Evolutionary conservation across 2,113 vertebrate genomes (phyloP).

Genomic region (Sylvietta virens): DNA sequence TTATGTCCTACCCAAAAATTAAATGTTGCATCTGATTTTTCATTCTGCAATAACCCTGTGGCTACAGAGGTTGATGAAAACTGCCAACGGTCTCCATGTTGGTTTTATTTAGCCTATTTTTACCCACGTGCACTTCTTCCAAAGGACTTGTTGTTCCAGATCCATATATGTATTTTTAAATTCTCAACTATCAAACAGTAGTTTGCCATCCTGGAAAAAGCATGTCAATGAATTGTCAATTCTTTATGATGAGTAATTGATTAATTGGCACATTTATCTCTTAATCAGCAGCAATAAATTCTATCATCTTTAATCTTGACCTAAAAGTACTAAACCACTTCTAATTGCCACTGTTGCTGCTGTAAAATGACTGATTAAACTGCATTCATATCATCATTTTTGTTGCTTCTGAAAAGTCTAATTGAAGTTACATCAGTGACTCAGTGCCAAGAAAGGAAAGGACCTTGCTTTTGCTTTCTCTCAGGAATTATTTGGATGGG

Average conservation of each 20-base stretch:
- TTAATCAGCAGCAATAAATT: slow-evolving; percentile 74
- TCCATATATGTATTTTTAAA: not conserved
- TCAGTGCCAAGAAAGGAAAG: not conserved
- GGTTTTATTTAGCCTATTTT: not conserved
- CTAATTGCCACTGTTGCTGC: slow-evolving; percentile 52
- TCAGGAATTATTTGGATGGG: not conserved
- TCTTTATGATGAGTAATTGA: slow-evolving; percentile 65
- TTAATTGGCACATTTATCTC: slow-evolving; percentile 75
- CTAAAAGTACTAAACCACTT: slow-evolving; percentile 64
- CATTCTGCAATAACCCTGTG: not conserved
- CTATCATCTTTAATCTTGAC: slow-evolving; percentile 68
- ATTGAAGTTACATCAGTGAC: not conserved
- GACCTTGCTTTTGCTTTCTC: not conserved
- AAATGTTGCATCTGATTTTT: not conserved
- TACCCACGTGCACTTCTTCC: not conserved
- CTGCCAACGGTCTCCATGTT: not conserved
- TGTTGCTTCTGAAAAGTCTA: slow-evolving; percentile 52
- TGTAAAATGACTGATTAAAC: slow-evolving; percentile 65
- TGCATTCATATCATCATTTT: slow-evolving; percentile 3
- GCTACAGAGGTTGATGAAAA: not conserved
- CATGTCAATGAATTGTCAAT: slow-evolving; percentile 74
- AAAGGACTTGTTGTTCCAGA: not conserved
- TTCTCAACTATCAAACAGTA: slow-evolving; percentile 27
- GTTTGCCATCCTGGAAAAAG: slow-evolving; percentile 57
- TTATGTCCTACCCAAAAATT: not conserved